These are phyloP conservation scores for Enteromius treurensis DNA, from an alignment of 2,797 vertebrate species.

Conservation along the genomic window DNA sequence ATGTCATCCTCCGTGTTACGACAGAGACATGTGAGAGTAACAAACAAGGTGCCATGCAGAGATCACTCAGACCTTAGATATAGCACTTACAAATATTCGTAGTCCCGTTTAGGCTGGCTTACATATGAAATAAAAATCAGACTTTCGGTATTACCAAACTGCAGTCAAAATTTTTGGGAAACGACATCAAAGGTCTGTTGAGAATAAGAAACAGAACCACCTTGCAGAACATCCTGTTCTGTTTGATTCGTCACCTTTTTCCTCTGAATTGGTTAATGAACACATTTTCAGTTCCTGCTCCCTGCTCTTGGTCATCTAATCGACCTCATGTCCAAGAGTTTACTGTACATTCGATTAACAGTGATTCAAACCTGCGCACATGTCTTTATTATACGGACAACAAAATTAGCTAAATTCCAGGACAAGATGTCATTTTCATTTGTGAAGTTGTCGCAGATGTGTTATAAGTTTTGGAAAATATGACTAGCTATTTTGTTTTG, in stretches of 20 bases:
- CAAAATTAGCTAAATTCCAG: background rate
- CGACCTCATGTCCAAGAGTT: background rate
- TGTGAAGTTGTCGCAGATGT: no score
- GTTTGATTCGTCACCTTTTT: slow-evolving; percentile 21
- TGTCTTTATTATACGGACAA: background rate
- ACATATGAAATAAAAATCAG: slow-evolving; percentile 4
- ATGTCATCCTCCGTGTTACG: slow-evolving; percentile 68
- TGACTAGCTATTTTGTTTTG: background rate
- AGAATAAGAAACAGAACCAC: slow-evolving; percentile 38
- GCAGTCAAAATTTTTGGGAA: slow-evolving; percentile 20
- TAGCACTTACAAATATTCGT: slow-evolving; percentile 43
- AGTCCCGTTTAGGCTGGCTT: slow-evolving; percentile 30
- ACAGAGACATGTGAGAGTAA: slow-evolving; percentile 54
- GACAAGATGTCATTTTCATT: background rate
- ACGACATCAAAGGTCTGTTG: slow-evolving; percentile 6
- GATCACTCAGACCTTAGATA: slow-evolving; percentile 46
- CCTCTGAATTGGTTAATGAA: background rate
- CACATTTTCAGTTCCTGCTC: background rate
- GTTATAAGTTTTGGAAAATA: background rate
- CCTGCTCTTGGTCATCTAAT: background rate
- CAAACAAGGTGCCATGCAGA: slow-evolving; percentile 48
- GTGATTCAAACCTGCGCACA: background rate
- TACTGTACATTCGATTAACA: background rate
- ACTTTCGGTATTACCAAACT: slow-evolving; percentile 4
- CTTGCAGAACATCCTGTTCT: slow-evolving; percentile 2